Evolutionary conservation across 1,140 invertebrate genomes (phyloP).

Genomic region (Pomacea maculata): DNA sequence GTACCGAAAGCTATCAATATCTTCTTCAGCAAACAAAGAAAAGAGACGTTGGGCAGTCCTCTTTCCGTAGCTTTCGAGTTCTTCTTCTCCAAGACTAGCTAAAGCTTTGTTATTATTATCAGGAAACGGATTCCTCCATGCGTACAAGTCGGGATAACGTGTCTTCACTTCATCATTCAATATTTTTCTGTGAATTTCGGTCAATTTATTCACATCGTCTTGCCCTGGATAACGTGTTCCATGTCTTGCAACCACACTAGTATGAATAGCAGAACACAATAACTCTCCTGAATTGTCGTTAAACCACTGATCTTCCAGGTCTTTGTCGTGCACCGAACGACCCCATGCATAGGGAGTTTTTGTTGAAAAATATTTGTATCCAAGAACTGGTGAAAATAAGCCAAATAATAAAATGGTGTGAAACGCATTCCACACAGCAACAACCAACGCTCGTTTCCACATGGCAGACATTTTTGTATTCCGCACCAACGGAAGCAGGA

Average conservation of each 20-base stretch:
- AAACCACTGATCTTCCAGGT: slow-evolving; percentile 35
- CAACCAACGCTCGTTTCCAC: too few species aligned
- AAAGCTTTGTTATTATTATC: slow-evolving; percentile 39
- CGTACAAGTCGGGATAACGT: slow-evolving; percentile 32
- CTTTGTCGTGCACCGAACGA: slow-evolving; percentile 23
- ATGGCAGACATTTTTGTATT: too few species aligned
- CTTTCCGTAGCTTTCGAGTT: slow-evolving; percentile 36
- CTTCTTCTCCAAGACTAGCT: slow-evolving; percentile 35
- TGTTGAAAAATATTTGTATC: slow-evolving; percentile 36
- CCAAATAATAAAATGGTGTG: slow-evolving; percentile 9
- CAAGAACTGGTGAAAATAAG: not conserved
- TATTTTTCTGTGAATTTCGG: slow-evolving; percentile 31
- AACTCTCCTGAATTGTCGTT: slow-evolving; percentile 30
- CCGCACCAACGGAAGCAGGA: too few species aligned
- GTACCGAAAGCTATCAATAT: slow-evolving; percentile 40
- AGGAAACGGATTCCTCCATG: slow-evolving; percentile 46
- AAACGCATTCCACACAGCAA: too few species aligned
- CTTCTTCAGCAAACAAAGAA: slow-evolving; percentile 40
- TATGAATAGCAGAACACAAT: slow-evolving; percentile 46
- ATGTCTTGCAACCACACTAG: slow-evolving; percentile 49
- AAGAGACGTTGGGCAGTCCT: slow-evolving; percentile 39
- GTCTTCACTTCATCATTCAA: slow-evolving; percentile 14
- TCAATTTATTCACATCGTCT: slow-evolving; percentile 42
- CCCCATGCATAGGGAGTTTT: slow-evolving; percentile 50
- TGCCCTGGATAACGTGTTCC: slow-evolving; percentile 49